Conservation (phyloP, 2,888 invertebrate genomes). For the Malachius bipustulatus region DNA sequence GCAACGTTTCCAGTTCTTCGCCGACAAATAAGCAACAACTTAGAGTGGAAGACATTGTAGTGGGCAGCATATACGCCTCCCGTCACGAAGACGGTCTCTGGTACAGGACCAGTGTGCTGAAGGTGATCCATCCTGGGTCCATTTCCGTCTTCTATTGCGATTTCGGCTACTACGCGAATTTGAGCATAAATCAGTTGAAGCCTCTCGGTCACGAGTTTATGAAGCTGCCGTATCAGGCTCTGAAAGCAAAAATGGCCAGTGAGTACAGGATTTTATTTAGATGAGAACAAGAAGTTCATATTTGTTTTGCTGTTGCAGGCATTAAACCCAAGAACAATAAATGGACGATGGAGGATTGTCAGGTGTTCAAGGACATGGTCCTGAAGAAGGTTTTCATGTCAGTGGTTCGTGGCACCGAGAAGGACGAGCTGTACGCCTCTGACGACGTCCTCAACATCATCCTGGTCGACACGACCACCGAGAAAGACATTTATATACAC, state of each 20-base stretch:
- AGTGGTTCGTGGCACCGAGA: slow-evolving; percentile 48
- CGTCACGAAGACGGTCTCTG: slow-evolving; percentile 54
- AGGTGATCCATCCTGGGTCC: slow-evolving; percentile 42
- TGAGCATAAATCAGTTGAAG: slow-evolving; percentile 43
- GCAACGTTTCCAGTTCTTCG: slow-evolving; percentile 40
- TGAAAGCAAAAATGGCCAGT: slow-evolving; percentile 53
- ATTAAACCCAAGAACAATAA: slow-evolving; percentile 42
- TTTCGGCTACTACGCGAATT: slow-evolving; percentile 49
- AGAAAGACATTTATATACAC: slow-evolving; percentile 55
- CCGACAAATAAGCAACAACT: too few relatives aligned
- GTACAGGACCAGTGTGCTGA: slow-evolving; percentile 51
- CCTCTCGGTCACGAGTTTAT: slow-evolving; percentile 44
- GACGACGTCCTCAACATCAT: slow-evolving; percentile 53
- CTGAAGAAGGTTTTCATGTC: slow-evolving; percentile 60
- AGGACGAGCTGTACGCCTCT: slow-evolving; percentile 47
- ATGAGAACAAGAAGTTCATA: too few relatives aligned
- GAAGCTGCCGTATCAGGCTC: slow-evolving; percentile 51
- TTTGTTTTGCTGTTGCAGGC: slow-evolving; percentile 31
- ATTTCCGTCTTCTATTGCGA: slow-evolving; percentile 53
- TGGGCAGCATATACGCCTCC: slow-evolving; percentile 58
- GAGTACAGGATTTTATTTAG: too few relatives aligned
- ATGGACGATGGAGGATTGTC: slow-evolving; percentile 63
- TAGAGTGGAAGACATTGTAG: slow-evolving; percentile 28
- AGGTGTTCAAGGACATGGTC: slow-evolving; percentile 59
- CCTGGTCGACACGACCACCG: slow-evolving; percentile 58